Evolutionary conservation across 2,888 invertebrate genomes (phyloP), one percentile per base, ranked within the genome.

Genomic region (Ellobium chinense): DNA sequence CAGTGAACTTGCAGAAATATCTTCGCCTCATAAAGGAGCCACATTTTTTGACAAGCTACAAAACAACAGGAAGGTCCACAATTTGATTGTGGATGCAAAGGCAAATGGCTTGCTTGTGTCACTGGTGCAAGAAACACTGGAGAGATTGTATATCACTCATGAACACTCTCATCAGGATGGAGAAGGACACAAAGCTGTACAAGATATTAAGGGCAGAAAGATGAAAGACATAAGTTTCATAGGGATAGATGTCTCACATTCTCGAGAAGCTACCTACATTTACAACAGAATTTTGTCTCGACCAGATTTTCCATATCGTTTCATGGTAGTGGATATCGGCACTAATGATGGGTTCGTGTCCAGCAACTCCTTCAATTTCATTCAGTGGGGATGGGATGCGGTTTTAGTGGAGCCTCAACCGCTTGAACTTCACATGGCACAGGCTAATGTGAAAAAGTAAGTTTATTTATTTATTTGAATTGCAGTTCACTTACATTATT

Each of bases 361-460:
- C 5, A 90, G 89, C 78, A 90, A 90, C 70, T 90, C 90, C 0
- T 89, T 85, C 77, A 90, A 90, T 69, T 88, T 90, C 60, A 88
- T 90, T 7, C 88, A 89, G 73, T 85, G 86, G 84, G 90, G 90
- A 2, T 90, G 90, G 90, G 87, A 84, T 80, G 90, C 88, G 2
- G 85, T 90, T 7, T 82, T 90, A 7, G 90, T 90, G n/a, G 90
- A 90, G 77, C 90, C 90, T 9, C 86, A 87, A 58, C 60, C 77
- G 2, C 80, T 78, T n/a, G 85, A 88, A 78, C 80, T 89, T 0
- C 79, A 85, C 1, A 36, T 87, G 63, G 89, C 90, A 5, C 84
- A 83, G 63, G 39, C 73, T 46, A 90, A 89, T 80, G 69, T 85
- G 24, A 60, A 77, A 36, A 87, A 85, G 90, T 90, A 85, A 79